Evolutionary conservation across 2,113 vertebrate species (phyloP), one percentile per base, ranked within the genome.

Genomic region (Variabilichromis moorii): DNA sequence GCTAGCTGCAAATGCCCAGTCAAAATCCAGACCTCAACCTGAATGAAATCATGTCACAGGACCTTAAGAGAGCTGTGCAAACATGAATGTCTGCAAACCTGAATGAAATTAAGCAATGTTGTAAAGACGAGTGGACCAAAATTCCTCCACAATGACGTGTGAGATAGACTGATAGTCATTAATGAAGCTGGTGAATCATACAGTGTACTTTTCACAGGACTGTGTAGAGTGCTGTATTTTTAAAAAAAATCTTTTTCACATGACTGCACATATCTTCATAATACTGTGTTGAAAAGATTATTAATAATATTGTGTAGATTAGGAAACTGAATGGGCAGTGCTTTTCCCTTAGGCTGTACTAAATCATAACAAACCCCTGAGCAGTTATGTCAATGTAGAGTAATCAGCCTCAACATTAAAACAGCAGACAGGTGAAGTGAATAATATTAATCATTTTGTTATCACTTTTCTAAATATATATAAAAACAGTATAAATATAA

Each of bases 261-360:
- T 73, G 68, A 17, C 21, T 7, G 21, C 26, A 76, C 40, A 76
- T 47, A 47, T 76, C 68, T 47, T 76, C 40, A 76, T 47, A 76
- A 76, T 26, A 76, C 40, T 47, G 40, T 47, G 40, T 76, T 76
- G 40, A 76, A 76, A 73, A 76, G 8, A 24, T 45, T 73, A 45
- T 26, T 10, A 73, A 21, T 71, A 24, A 26, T 73, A 45, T 73
- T 17, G 13, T 73, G 68, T 55, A 53, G 51, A 12, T 79, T 9
- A 53, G 28, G 76, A 55, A 80, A 54, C n/a, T 59, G 24, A 89
- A 82, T 9, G 37, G 35, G 53, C 19, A 73, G 47, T 82, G 35
- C 12, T 76, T 24, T 86, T 9, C 35, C n/a, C 50, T 55, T 37
- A 54, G 19, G 86, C 19, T 24, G 11, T 5, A 31, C 17, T 80